phyloP scores from a whole-genome alignment of 2,797 vertebrate species.

The Pelodytes ibericus region DNA sequence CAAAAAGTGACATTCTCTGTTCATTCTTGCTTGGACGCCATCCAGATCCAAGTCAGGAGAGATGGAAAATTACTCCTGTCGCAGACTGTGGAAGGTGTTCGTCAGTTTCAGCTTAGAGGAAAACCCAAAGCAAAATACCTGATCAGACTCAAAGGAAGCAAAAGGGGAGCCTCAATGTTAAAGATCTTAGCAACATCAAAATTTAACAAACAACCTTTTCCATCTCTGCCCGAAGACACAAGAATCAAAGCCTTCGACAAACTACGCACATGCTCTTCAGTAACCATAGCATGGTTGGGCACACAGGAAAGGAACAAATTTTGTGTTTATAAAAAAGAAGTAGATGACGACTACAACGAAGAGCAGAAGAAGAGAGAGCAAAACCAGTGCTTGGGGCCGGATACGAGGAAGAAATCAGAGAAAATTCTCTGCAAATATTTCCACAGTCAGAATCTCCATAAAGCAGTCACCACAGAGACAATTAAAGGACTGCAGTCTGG shows the following conservation, averaged over 20 bases:
- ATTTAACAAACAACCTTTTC: slow-evolving; percentile 90
- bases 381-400: slow-evolving; percentile 93
- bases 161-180: slow-evolving; percentile 88
- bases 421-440: slow-evolving; percentile 99
- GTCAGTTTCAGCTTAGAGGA: slow-evolving; percentile 91
- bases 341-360: slow-evolving; percentile 83
- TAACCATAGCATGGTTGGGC: slow-evolving; percentile 95
- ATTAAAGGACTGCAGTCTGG: slow-evolving; percentile 88
- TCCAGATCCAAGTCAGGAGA: slow-evolving; percentile 91
- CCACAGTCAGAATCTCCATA: slow-evolving; percentile 94
- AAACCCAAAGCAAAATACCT: slow-evolving; percentile 96
- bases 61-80: slow-evolving; percentile 91
- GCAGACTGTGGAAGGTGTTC: slow-evolving; percentile 88
- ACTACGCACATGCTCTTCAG: slow-evolving; percentile 92
- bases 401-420: slow-evolving; percentile 89
- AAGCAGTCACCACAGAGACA: slow-evolving; percentile 96
- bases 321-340: slow-evolving; percentile 93
- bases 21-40: slow-evolving; percentile 87
- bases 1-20: slow-evolving; percentile 90
- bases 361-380: slow-evolving; percentile 90
- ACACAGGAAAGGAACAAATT: slow-evolving; percentile 97
- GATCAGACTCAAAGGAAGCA: slow-evolving; percentile 88
- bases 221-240: slow-evolving; percentile 92
- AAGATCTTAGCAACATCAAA: slow-evolving; percentile 89
- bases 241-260: slow-evolving; percentile 97